Evolutionary conservation across 2,113 vertebrate genomes (phyloP), one percentile per base, ranked within the genome.

Genomic region (Mus pahari): DNA sequence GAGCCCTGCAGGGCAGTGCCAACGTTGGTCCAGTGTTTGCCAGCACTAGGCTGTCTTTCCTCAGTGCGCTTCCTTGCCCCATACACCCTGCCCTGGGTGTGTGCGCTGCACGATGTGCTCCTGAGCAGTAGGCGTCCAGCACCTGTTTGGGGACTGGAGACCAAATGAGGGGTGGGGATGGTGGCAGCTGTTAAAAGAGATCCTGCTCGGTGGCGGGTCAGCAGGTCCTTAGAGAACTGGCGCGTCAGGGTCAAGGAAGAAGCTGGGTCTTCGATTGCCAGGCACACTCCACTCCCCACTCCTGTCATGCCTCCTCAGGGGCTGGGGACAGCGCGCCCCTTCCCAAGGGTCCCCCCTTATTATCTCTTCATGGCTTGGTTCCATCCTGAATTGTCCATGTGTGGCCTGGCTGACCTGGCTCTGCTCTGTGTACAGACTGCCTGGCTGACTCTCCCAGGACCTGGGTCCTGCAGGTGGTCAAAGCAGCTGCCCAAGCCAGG

Each of bases 101-200:
- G 7, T 2, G 0, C 24, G 12, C n/a, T 39, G 11, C 45, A 2
- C 14, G n/a, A 24, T 3, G 10, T 12, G 28, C 31, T 86, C 5
- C 12, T 16, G 55, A 74, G 64, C 45, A 13, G 31, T 50, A 22
- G 19, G 19, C 26, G 0, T 24, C 92, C 31, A 71, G 74, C 8
- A 16, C 9, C 11, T 70, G 62, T 48, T 42, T 33, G 26, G 1
- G 6, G 42, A 31, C 2, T 6, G 64, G 0, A 62, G 48, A 48
- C 42, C 26, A 31, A 39, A 6, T 28, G 20, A 26, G 13, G 53
- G 90, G 2, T 55, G 55, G 58, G 58, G 1, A 55, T 33, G 39
- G 73, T 71, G 20, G 50, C 48, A 28, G 24, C 75, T 33, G 8
- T 7, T 33, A 13, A 28, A 39, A 16, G 28, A 58, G 14, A 17